phyloP scores from a whole-genome alignment of 2,113 vertebrate species.

The Orcinus orca region DNA sequence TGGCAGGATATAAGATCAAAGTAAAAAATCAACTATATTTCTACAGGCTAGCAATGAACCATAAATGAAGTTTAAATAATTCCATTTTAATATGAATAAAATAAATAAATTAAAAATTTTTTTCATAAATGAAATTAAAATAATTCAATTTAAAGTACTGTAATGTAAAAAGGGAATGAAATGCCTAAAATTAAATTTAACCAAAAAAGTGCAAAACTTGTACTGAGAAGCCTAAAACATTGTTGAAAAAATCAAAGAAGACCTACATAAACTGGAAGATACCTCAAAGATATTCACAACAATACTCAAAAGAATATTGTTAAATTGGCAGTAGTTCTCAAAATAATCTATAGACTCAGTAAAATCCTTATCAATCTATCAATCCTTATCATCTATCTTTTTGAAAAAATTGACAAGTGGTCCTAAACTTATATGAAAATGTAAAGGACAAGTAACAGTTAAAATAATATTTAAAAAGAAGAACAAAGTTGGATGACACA shows the following conservation, averaged over 20 bases:
- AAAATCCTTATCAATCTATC: not conserved
- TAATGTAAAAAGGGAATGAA: not conserved
- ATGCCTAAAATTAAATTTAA: not conserved
- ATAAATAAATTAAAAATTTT: not conserved
- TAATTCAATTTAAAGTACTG: not conserved
- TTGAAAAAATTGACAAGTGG: not conserved
- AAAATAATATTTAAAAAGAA: not conserved
- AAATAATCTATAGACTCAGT: not conserved
- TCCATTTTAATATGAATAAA: not conserved
- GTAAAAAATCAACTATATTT: not conserved
- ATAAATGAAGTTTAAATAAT: not conserved
- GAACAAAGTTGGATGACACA: not conserved
- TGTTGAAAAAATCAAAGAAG: not conserved
- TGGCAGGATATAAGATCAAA: not conserved
- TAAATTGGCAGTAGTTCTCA: not conserved
- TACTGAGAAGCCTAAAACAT: not conserved
- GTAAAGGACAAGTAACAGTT: not conserved
- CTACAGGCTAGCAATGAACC: not conserved
- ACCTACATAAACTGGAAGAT: not conserved
- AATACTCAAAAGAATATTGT: not conserved
- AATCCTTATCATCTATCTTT: not conserved
- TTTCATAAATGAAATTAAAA: not conserved
- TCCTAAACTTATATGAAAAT: not conserved
- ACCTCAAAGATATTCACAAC: not conserved
- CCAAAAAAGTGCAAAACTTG: not conserved